phyloP scores from a whole-genome alignment of 2,888 invertebrate species.

The Hoplodrina ambigua region DNA sequence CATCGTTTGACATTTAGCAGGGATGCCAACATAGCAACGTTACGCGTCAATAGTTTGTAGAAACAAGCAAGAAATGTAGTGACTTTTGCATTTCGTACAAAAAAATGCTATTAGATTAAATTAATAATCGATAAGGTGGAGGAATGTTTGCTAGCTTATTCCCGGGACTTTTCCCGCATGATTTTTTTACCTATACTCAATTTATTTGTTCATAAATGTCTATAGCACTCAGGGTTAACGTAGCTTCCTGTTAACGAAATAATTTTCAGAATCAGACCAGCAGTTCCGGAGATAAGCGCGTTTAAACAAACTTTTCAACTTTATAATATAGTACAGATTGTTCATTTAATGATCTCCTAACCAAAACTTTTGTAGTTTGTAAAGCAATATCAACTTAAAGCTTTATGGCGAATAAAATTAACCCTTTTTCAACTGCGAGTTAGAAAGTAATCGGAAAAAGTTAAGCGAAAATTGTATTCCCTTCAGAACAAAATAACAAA shows the following conservation, averaged over 20 bases:
- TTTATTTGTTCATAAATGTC: too few relatives aligned
- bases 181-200: too few relatives aligned
- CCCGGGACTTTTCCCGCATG: too few relatives aligned
- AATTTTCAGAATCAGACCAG: too few relatives aligned
- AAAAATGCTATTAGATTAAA: slow-evolving; percentile 25
- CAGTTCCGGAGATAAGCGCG: too few relatives aligned
- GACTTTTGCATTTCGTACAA: slow-evolving; percentile 5
- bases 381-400: neutral
- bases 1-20: slow-evolving; percentile 47
- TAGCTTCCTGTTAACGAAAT: too few relatives aligned
- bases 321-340: neutral
- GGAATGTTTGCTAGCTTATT: neutral
- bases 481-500: neutral
- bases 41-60: slow-evolving; percentile 40
- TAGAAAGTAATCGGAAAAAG: neutral
- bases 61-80: slow-evolving; percentile 11
- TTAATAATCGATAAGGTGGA: slow-evolving; percentile 14
- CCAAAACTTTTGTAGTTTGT: neutral
- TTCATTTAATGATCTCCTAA: neutral
- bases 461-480: neutral
- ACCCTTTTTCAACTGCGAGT: neutral
- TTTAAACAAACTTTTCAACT: slow-evolving; percentile 2
- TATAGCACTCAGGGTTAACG: too few relatives aligned
- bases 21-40: slow-evolving; percentile 28
- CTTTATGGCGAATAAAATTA: neutral